Evolutionary conservation across 2,888 invertebrate species (phyloP).

Genomic region (Stenolophus ochropezus): DNA sequence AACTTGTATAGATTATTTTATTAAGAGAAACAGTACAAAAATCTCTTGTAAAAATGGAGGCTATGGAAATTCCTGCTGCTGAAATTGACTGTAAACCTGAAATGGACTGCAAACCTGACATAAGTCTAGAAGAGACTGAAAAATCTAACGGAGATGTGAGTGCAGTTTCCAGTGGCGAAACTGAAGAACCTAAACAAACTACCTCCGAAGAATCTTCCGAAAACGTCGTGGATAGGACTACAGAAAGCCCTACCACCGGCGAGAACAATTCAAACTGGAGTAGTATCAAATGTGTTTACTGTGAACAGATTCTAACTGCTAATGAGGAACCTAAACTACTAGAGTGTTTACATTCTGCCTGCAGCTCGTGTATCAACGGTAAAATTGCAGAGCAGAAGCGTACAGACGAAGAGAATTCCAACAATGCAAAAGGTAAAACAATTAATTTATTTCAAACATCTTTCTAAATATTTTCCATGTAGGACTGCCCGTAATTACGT

Average conservation of each 20-base stretch:
- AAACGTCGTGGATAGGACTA: conserved; percentile 38
- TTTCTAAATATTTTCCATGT: neutral
- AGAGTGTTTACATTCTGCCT: conserved; percentile 92
- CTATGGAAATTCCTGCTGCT: neutral
- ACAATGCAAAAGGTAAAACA: conserved; percentile 64
- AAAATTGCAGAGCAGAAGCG: conserved; percentile 77
- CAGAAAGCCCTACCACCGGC: conserved; percentile 71
- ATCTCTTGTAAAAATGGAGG: conserved; percentile 14
- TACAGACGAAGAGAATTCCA: conserved; percentile 71
- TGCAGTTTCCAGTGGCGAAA: neutral
- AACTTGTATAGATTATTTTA: neutral
- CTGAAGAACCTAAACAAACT: neutral
- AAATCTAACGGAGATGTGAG: neutral
- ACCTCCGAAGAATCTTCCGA: conserved; percentile 24
- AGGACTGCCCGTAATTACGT: conserved; percentile 73
- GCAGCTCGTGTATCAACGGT: conserved; percentile 83
- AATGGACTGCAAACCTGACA: conserved; percentile 24
- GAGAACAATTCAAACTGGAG: conserved; percentile 67
- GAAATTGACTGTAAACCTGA: conserved; percentile 42
- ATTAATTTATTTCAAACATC: conserved; percentile 4
- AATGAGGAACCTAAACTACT: conserved; percentile 85
- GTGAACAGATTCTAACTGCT: conserved; percentile 74
- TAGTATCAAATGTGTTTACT: conserved; percentile 71
- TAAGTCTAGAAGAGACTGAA: conserved; percentile 2
- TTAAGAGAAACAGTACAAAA: conserved; percentile 14